Conservation (phyloP, 2,888 invertebrate species). For the Rotaria macrura region DNA sequence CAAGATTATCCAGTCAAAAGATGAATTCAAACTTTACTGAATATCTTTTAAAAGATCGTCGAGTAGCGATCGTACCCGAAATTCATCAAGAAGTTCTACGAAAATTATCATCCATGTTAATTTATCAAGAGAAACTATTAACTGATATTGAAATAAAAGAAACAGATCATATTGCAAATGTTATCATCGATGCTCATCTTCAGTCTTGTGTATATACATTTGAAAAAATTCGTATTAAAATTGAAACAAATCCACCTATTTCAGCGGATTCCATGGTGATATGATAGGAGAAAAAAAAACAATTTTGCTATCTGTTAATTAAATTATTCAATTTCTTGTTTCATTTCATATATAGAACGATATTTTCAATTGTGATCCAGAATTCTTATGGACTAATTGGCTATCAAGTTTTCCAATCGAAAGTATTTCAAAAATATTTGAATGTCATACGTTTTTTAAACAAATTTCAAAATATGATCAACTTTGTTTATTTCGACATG, state of each 20-base stretch:
- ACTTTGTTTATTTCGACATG: constrained; percentile 46
- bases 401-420: background rate
- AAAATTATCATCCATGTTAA: background rate
- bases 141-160: constrained; percentile 1
- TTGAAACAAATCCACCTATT: constrained; percentile 22
- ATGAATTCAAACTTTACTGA: background rate
- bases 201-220: constrained; percentile 24
- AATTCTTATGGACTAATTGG: background rate
- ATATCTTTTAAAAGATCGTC: background rate
- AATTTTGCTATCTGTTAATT: no score
- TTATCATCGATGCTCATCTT: constrained; percentile 27
- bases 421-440: constrained; percentile 25
- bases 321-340: no score
- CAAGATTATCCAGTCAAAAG: background rate
- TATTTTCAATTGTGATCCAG: constrained; percentile 6
- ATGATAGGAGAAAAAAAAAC: constrained; percentile 35
- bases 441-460: constrained; percentile 40
- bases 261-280: background rate
- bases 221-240: constrained; percentile 26
- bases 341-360: background rate
- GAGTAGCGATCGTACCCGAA: background rate
- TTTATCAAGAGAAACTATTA: background rate
- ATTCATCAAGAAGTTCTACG: background rate
- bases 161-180: constrained; percentile 21
- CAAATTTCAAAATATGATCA: constrained; percentile 47